These are phyloP conservation scores for Trichonephila clavipes DNA, from an alignment of 1,140 invertebrate species.

Conservation along the genomic window DNA sequence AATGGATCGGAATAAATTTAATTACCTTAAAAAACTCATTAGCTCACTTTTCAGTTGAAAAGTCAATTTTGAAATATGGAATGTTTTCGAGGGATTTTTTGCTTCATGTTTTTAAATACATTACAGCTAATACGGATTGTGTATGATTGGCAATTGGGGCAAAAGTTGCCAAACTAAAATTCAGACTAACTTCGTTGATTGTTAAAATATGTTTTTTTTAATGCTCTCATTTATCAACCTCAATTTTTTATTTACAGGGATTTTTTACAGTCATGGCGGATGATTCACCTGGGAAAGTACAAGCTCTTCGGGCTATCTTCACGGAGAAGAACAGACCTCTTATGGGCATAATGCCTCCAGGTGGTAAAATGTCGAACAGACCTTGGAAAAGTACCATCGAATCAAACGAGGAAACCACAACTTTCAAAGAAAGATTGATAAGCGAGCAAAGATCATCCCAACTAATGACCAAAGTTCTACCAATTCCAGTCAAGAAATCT, in stretches of 20 bases:
- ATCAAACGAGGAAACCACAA: neutral
- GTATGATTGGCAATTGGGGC: too few relatives aligned
- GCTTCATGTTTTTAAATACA: too few relatives aligned
- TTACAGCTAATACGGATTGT: too few relatives aligned
- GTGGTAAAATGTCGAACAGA: conserved; percentile 5
- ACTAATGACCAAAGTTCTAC: conserved; percentile 11
- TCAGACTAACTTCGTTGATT: neutral
- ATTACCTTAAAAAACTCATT: too few relatives aligned
- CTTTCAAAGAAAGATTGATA: conserved; percentile 38
- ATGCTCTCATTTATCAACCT: neutral
- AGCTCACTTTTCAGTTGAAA: too few relatives aligned
- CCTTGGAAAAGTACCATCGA: conserved; percentile 38
- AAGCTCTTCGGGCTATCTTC: conserved; percentile 70
- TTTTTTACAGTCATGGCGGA: conserved; percentile 56
- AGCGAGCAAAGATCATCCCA: conserved; percentile 5
- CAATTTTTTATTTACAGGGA: conserved; percentile 12
- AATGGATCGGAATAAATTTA: too few relatives aligned
- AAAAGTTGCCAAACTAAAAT: neutral
- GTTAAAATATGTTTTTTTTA: neutral
- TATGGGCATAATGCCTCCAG: conserved; percentile 68
- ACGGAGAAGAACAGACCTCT: conserved; percentile 62
- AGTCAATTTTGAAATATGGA: too few relatives aligned
- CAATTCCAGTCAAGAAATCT: neutral
- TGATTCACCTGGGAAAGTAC: conserved; percentile 71
- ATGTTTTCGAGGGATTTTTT: too few relatives aligned